Conservation (phyloP, 1,140 invertebrate genomes). For the Drosophila yakuba region DNA sequence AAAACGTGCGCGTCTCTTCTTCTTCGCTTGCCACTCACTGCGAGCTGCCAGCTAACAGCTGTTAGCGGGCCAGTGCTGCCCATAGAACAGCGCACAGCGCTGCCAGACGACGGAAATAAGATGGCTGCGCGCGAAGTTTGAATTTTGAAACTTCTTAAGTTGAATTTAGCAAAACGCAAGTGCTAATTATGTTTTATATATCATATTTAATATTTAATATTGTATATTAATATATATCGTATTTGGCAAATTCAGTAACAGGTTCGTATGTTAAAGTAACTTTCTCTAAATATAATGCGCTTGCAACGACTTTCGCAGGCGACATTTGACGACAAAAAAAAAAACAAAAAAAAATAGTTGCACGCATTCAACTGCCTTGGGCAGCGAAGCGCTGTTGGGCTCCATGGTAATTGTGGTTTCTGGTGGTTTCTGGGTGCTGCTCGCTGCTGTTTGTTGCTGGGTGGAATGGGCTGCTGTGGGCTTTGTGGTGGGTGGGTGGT, state of each 20-base stretch:
- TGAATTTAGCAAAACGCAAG: neutral
- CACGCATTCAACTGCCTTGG: constrained; percentile 47
- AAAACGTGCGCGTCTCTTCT: constrained; percentile 65
- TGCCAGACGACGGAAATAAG: neutral
- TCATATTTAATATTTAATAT: constrained; percentile 4
- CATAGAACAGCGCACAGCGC: neutral
- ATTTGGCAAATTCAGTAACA: constrained; percentile 66
- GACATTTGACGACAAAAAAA: constrained; percentile 30
- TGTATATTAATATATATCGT: constrained; percentile 48
- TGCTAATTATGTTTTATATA: neutral
- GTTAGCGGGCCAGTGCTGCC: neutral
- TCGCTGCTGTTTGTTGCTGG: neutral
- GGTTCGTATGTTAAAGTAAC: constrained; percentile 42
- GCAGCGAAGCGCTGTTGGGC: constrained; percentile 17
- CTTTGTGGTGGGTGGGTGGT: constrained; percentile 16
- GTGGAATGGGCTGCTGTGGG: constrained; percentile 38
- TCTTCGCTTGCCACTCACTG: neutral
- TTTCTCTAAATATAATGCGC: constrained; percentile 34
- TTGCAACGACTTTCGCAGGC: constrained; percentile 43
- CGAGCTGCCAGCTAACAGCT: constrained; percentile 1
- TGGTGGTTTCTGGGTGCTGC: constrained; percentile 22
- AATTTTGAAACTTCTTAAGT: neutral
- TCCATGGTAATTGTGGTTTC: constrained; percentile 14
- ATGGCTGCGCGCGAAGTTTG: neutral
- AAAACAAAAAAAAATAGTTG: neutral